Evolutionary conservation across 2,113 vertebrate species (phyloP).

Genomic region (Gulo gulo): DNA sequence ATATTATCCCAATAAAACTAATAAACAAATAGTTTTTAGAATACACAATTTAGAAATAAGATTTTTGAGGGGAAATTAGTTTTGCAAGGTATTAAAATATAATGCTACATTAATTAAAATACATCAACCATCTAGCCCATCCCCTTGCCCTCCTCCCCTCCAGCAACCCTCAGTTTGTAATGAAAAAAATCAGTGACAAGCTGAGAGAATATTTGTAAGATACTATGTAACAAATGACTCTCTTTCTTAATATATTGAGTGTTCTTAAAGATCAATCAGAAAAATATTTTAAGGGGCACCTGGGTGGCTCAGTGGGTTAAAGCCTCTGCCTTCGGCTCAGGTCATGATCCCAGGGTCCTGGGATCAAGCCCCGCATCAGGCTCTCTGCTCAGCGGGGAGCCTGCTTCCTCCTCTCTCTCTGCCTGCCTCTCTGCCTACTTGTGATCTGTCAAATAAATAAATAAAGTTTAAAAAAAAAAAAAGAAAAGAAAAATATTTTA

Average conservation of each 20-base stretch:
- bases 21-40: neutral
- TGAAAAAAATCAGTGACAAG: neutral
- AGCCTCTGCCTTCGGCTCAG: no score
- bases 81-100: neutral
- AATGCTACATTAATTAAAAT: neutral
- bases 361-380: no score
- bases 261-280: neutral
- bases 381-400: no score
- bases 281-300: constrained; percentile 11
- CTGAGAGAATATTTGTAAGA: neutral
- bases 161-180: neutral
- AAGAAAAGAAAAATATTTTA: neutral
- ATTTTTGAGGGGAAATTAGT: neutral
- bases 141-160: neutral
- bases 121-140: neutral
- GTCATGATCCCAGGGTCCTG: no score
- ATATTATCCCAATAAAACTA: neutral
- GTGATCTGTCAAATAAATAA: no score
- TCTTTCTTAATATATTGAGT: neutral
- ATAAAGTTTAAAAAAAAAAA: no score
- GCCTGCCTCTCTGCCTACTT: no score
- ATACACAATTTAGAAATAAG: neutral
- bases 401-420: no score
- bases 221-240: neutral
- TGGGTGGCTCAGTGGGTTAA: no score